Evolutionary conservation across 2,797 vertebrate species (phyloP).

Genomic region (Bradypodion pumilum): DNA sequence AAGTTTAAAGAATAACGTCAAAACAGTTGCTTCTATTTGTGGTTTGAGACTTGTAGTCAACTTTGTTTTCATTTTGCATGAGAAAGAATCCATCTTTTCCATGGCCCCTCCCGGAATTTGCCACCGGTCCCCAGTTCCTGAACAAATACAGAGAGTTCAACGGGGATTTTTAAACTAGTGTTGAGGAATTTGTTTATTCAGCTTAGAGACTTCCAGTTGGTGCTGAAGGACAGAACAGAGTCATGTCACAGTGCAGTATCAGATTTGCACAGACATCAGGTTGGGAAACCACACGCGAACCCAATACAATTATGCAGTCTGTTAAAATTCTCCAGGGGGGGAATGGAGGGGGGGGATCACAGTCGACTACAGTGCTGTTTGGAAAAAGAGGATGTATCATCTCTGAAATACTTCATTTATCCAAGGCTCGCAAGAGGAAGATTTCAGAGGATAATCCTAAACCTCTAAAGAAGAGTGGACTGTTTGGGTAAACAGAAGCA

Average conservation of each 20-base stretch:
- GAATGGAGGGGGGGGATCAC: not conserved
- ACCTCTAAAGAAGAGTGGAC: not conserved
- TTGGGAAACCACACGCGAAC: conserved; percentile 31
- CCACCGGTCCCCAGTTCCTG: conserved; percentile 65
- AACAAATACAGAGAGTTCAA: conserved; percentile 70
- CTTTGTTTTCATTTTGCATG: conserved; percentile 67
- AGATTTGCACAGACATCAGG: conserved; percentile 58
- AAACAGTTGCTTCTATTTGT: conserved; percentile 61
- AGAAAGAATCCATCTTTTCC: conserved; percentile 63
- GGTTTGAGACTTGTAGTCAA: conserved; percentile 60
- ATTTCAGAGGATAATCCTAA: not conserved
- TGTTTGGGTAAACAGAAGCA: not conserved
- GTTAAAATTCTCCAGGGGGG: not conserved
- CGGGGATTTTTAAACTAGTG: conserved; percentile 74
- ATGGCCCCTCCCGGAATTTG: conserved; percentile 68
- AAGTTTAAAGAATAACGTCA: conserved; percentile 60
- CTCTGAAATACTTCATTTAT: not conserved
- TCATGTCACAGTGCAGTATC: conserved; percentile 64
- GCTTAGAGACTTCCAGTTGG: conserved; percentile 70
- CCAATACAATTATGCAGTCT: conserved; percentile 45
- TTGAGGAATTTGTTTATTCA: conserved; percentile 77
- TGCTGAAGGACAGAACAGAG: conserved; percentile 71
- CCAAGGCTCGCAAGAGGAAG: not conserved
- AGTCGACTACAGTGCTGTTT: not conserved
- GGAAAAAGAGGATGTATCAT: not conserved